Evolutionary conservation across 2,888 invertebrate genomes (phyloP).

Genomic region (Troglohyphantes excavatus): DNA sequence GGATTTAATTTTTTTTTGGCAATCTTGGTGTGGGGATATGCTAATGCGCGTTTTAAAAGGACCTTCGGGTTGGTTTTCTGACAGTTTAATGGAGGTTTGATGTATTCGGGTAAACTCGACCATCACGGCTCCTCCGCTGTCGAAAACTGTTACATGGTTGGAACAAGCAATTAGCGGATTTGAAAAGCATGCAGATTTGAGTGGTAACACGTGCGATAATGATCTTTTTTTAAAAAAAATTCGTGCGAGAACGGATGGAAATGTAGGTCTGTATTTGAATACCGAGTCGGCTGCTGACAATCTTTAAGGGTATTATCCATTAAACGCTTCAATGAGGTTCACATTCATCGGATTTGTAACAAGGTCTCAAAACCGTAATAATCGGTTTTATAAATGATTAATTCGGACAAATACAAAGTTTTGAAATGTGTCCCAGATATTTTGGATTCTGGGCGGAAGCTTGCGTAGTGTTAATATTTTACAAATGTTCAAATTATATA

Average conservation of each 20-base stretch:
- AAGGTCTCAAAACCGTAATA: not conserved
- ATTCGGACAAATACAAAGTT: no score
- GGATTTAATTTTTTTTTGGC: not conserved
- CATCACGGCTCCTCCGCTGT: not conserved
- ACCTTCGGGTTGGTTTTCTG: not conserved
- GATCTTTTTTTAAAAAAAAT: slow-evolving; percentile 20
- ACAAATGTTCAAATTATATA: no score
- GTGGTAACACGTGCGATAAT: not conserved
- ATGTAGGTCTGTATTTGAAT: slow-evolving; percentile 26
- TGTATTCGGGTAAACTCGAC: slow-evolving; percentile 30
- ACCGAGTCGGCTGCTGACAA: not conserved
- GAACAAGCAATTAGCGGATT: slow-evolving; percentile 16
- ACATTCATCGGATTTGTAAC: not conserved
- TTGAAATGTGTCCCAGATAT: no score
- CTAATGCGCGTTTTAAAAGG: not conserved
- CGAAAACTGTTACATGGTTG: slow-evolving; percentile 4
- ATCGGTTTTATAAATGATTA: no score
- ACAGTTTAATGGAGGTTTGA: slow-evolving; percentile 50
- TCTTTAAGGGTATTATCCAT: not conserved
- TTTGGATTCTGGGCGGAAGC: no score
- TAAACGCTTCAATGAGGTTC: not conserved
- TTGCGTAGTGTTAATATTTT: no score
- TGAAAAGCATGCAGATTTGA: slow-evolving; percentile 9
- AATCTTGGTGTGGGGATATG: not conserved
- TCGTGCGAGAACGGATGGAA: not conserved